Base-by-base conservation (phyloP, 1,140 invertebrate genomes). In the Eumeta japonica region DNA sequence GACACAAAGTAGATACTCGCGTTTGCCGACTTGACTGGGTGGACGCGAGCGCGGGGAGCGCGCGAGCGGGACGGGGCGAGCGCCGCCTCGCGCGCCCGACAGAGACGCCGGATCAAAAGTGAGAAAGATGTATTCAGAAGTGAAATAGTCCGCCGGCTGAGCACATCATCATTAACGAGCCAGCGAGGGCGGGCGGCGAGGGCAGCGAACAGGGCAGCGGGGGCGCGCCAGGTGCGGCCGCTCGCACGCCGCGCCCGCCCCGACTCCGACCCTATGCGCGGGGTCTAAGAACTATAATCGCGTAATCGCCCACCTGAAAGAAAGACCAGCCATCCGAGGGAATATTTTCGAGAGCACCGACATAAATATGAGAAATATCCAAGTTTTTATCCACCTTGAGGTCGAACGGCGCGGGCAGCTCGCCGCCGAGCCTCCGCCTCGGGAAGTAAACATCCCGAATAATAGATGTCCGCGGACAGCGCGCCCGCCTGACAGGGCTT, bases 121-220 rank as follows among this genome's bases (percentile, higher is more conserved):
- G 75, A 77, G 75, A 76, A 76, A 77, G 75, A 77, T 77, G 75
- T 77, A 77, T 75, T 75, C 73, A 77, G 72, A 77, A 77, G 75
- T 77, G 75, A 77, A 77, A 77, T 77, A 77, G 75, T 77, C 72
- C 72, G 72, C 71, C 67, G 71, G 71, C 72, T 77, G 75, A 77
- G 71, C 75, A 77, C 72, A 77, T 77, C 75, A 77, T 77, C 75
- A 77, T 77, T 77, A 77, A 72, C 72, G 75, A 66, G 72, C 71
- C 58, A 72, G 62, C 50, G 67, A 66, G 65, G 67, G 67, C 58
- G 63, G 67, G 37, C 20, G 29, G 43, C 10, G 3, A 73, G 66
- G 66, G 63, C 66, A 74, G 70, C 66, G 57, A 71, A 71, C 65
- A 64, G 68, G 56, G 59, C 46, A 67, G 73, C 66, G 70, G 74